These are phyloP conservation scores for Cavia porcellus DNA, from an alignment of 2,113 vertebrate genomes.

Conservation along the genomic window DNA sequence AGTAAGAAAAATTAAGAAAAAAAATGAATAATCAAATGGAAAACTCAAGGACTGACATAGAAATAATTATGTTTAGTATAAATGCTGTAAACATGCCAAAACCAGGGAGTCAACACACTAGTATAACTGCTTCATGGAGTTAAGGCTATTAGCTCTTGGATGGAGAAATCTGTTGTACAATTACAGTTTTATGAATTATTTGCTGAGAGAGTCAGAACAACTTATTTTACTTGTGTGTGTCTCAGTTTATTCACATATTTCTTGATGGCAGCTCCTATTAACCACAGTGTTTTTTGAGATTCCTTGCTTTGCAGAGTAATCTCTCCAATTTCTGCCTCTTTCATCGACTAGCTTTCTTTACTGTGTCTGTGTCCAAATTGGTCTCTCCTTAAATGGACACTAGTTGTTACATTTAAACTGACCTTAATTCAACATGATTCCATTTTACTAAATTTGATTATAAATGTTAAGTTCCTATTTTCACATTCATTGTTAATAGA, in stretches of 20 bases:
- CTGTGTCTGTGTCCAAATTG: neutral
- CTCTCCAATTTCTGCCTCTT: neutral
- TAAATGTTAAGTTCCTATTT: neutral
- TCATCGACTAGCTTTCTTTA: neutral
- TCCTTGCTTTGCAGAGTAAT: neutral
- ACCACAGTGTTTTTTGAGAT: accelerated
- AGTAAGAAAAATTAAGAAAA: neutral
- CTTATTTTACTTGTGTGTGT: neutral
- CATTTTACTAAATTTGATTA: neutral
- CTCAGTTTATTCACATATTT: neutral
- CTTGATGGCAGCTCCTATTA: neutral
- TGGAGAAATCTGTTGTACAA: neutral
- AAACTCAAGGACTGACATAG: neutral
- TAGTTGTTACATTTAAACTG: neutral
- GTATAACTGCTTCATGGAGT: neutral
- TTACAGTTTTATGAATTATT: neutral
- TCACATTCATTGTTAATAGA: neutral
- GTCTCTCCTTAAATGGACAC: neutral
- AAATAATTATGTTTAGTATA: neutral
- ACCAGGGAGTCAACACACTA: neutral
- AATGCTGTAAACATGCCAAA: neutral
- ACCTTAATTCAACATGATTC: neutral
- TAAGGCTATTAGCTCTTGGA: neutral
- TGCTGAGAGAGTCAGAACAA: neutral
- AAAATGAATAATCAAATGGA: neutral